These are phyloP conservation scores for Pygocentrus nattereri DNA, from an alignment of 2,797 vertebrate species.

Conservation along the genomic window DNA sequence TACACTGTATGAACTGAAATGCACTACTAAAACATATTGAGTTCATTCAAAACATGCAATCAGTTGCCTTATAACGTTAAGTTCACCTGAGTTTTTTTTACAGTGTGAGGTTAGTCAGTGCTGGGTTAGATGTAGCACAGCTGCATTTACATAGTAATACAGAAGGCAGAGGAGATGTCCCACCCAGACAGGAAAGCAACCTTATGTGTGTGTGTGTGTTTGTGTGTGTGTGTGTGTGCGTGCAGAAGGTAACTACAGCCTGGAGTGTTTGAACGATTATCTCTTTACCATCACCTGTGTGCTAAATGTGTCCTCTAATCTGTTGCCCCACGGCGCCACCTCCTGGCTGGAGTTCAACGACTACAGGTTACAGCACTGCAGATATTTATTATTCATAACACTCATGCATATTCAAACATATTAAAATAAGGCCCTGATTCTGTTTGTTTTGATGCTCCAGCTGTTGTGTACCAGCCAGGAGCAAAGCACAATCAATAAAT, in stretches of 20 bases:
- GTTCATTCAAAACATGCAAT: too few relatives aligned
- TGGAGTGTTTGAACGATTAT: constrained; percentile 72
- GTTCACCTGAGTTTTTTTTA: too few relatives aligned
- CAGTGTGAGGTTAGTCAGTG: too few relatives aligned
- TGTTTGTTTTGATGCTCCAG: not conserved
- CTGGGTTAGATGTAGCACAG: too few relatives aligned
- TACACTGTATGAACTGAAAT: too few relatives aligned
- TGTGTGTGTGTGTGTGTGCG: constrained; percentile 16
- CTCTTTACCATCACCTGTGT: constrained; percentile 71
- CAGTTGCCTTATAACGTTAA: too few relatives aligned
- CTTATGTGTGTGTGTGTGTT: not conserved
- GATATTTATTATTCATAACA: not conserved
- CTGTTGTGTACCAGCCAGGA: not conserved
- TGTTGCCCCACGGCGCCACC: constrained; percentile 19
- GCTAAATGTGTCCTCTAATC: constrained; percentile 52
- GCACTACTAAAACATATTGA: too few relatives aligned
- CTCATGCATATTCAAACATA: not conserved
- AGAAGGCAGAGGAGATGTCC: too few relatives aligned
- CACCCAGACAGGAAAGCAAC: not conserved
- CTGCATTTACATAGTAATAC: too few relatives aligned
- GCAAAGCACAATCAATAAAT: not conserved
- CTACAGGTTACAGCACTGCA: constrained; percentile 14
- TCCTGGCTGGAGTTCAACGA: constrained; percentile 61
- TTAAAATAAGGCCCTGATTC: not conserved
- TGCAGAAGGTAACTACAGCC: constrained; percentile 44